These are phyloP conservation scores for Pocillopora verrucosa DNA, from an alignment of 64 coral and sea anemone genomes.

Conservation along the genomic window DNA sequence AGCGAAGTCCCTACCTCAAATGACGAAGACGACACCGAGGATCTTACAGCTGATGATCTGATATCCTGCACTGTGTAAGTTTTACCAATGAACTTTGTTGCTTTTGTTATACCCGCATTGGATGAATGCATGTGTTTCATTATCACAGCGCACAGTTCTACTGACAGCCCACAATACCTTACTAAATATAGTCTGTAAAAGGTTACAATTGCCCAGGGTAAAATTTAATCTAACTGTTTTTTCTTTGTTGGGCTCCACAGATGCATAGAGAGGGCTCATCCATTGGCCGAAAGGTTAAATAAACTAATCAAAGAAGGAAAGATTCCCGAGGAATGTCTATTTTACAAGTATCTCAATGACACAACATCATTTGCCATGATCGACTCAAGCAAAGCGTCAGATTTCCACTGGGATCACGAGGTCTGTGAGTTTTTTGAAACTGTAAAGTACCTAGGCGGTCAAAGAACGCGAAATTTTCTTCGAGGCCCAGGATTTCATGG, in stretches of 20 bases:
- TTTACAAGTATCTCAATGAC: constrained; percentile 48
- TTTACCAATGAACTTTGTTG: constrained; percentile 7
- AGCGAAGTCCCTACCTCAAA: constrained; percentile 6
- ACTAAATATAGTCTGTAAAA: not conserved
- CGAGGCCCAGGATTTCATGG: constrained; percentile 61
- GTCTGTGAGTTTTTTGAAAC: constrained; percentile 58
- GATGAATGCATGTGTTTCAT: not conserved
- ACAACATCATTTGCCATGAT: constrained; percentile 54
- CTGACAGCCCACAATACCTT: too few relatives aligned
- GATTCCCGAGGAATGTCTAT: constrained; percentile 38
- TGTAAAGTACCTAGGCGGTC: constrained; percentile 36
- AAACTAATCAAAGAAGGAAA: constrained; percentile 61
- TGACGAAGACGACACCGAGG: constrained; percentile 35
- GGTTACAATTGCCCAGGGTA: not conserved
- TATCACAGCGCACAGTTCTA: too few relatives aligned
- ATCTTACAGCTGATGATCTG: constrained; percentile 49
- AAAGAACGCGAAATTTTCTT: constrained; percentile 59
- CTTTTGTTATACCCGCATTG: not conserved
- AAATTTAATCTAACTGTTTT: not conserved
- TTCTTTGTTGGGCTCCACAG: constrained; percentile 19
- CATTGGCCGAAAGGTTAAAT: constrained; percentile 38
- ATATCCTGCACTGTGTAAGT: constrained; percentile 40
- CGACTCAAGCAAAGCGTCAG: constrained; percentile 22
- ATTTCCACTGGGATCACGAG: constrained; percentile 32
- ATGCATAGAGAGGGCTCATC: constrained; percentile 36